Conservation (phyloP, 2,888 invertebrate species). For the Xestia c-nigrum region DNA sequence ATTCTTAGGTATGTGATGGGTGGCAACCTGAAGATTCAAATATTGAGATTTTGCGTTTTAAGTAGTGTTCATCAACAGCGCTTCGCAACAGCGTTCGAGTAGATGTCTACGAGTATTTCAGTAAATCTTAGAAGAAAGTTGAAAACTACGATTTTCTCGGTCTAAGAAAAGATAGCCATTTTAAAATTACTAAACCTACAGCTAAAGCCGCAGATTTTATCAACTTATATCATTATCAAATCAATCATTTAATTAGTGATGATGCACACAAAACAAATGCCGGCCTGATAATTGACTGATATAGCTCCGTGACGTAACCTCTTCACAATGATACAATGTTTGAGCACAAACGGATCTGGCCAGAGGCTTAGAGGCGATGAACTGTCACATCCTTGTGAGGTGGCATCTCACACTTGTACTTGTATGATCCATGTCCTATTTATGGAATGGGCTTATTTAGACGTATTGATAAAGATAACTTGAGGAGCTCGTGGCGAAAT, state of each 20-base stretch:
- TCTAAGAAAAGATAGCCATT: not conserved
- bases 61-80: too few relatives aligned
- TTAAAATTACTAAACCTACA: not conserved
- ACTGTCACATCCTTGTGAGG: conserved; percentile 55
- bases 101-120: too few relatives aligned
- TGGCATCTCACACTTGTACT: conserved; percentile 7
- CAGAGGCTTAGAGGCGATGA: conserved; percentile 39
- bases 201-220: not conserved
- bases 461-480: not conserved
- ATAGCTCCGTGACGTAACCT: conserved; percentile 56
- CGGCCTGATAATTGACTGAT: conserved; percentile 30
- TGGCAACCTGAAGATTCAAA: too few relatives aligned
- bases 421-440: conserved; percentile 10
- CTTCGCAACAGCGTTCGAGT: too few relatives aligned
- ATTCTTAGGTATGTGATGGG: too few relatives aligned
- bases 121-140: not conserved
- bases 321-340: conserved; percentile 48
- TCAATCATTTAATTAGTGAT: conserved; percentile 59
- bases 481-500: not conserved
- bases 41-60: too few relatives aligned
- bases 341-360: conserved; percentile 57
- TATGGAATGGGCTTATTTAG: conserved; percentile 12
- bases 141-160: not conserved
- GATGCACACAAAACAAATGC: conserved; percentile 51
- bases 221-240: not conserved